Percentiles rank a stretch among this genome's conserved stretches.
Conservation (phyloP, 2,113 vertebrate genomes). For the Rallus limicola region DNA sequence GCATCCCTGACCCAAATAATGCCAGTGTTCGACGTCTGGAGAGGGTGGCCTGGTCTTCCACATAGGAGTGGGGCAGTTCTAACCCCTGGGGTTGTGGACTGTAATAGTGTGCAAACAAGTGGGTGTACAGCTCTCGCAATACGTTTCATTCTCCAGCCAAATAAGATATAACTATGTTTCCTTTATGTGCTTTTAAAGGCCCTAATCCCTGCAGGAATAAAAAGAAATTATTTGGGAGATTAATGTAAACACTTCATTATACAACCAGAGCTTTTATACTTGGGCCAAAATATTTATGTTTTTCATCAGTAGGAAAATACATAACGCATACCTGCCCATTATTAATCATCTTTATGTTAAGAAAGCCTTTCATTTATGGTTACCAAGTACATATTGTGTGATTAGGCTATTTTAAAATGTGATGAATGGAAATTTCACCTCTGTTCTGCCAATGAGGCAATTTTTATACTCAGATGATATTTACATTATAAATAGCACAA, state of each 20-base stretch:
- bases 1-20: background rate
- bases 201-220: background rate
- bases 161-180: background rate
- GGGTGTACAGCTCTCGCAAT: background rate
- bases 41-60: background rate
- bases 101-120: background rate
- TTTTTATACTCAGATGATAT: constrained; percentile 37
- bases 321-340: background rate
- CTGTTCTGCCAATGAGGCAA: background rate
- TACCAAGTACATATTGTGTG: background rate
- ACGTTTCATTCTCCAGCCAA: background rate
- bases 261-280: background rate
- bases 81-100: rapidly evolving
- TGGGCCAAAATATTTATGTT: constrained; percentile 16
- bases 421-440: constrained; percentile 25
- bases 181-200: background rate
- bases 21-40: background rate
- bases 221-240: background rate
- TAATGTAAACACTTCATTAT: constrained; percentile 8
- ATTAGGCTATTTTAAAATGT: constrained; percentile 10
- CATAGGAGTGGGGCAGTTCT: rapidly evolving
- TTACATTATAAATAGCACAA: constrained; percentile 46
- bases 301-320: background rate
- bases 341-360: constrained; percentile 18
- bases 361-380: background rate